A percentile compares a stretch with the other conserved stretches of the same genome.
Conservation (phyloP, 2,888 invertebrate species). For the Bombylius discolor region DNA sequence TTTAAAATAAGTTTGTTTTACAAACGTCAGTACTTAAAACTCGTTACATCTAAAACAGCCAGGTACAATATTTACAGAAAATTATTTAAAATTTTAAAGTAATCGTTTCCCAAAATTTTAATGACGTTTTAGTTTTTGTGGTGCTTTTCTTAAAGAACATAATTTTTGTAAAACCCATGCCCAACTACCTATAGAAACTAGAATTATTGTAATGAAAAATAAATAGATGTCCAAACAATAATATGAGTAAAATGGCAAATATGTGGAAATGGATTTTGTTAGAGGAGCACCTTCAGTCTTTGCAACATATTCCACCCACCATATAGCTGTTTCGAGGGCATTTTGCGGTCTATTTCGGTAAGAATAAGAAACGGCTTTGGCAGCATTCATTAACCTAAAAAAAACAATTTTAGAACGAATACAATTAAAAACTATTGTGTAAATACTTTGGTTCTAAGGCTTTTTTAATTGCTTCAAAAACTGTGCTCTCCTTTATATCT, state of each 20-base stretch:
- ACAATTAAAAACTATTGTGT: background rate
- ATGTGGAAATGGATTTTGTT: constrained; percentile 34
- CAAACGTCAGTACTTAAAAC: no score
- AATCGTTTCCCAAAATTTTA: background rate
- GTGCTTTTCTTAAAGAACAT: background rate
- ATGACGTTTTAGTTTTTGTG: background rate
- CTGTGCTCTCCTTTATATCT: constrained; percentile 39
- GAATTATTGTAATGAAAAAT: constrained; percentile 17
- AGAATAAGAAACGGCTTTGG: constrained; percentile 39
- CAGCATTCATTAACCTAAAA: constrained; percentile 27
- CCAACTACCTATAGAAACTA: constrained; percentile 22
- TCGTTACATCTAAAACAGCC: no score
- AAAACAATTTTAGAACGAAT: background rate
- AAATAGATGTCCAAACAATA: constrained; percentile 29
- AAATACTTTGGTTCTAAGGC: constrained; percentile 36
- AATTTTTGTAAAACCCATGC: constrained; percentile 6
- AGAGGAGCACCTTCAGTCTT: constrained; percentile 45
- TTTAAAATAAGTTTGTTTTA: no score
- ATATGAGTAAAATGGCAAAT: constrained; percentile 29
- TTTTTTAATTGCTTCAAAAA: constrained; percentile 39
- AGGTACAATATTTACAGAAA: no score
- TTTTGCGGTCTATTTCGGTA: constrained; percentile 43
- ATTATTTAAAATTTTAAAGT: no score
- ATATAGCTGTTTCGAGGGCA: constrained; percentile 46
- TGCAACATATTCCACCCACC: constrained; percentile 55